These are phyloP conservation scores for Tyrannus savana DNA, from an alignment of 2,113 vertebrate genomes.

Conservation along the genomic window DNA sequence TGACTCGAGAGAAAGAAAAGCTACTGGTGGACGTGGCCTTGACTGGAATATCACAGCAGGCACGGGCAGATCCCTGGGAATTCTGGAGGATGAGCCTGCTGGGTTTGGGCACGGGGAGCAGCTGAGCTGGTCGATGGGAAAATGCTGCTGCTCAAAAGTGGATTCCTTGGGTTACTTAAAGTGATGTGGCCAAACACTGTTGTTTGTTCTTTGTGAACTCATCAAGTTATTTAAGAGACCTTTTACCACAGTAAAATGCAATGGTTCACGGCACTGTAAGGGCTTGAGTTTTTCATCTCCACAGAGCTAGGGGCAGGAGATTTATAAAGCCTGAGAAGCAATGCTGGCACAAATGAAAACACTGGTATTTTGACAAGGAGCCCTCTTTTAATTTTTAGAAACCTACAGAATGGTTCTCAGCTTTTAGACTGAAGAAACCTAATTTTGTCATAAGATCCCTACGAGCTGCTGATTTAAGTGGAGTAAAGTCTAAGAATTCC, in stretches of 20 bases:
- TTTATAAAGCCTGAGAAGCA: not conserved
- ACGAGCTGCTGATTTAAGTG: not conserved
- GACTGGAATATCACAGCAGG: not conserved
- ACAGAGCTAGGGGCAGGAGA: not conserved
- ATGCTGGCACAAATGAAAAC: not conserved
- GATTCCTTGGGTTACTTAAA: not conserved
- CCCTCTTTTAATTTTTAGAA: not conserved
- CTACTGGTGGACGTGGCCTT: not conserved
- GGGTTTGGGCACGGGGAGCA: not conserved
- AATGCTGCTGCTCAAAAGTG: not conserved
- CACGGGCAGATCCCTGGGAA: not conserved
- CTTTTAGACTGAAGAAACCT: not conserved
- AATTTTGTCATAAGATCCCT: not conserved
- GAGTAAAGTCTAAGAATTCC: not conserved
- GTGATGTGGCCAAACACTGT: not conserved
- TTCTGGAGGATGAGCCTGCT: not conserved
- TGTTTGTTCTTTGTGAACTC: not conserved
- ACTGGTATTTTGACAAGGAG: not conserved
- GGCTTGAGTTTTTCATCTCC: not conserved
- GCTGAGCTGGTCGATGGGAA: constrained; percentile 26
- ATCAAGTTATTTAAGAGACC: not conserved
- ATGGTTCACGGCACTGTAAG: not conserved
- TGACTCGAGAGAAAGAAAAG: constrained; percentile 45
- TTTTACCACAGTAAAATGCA: not conserved
- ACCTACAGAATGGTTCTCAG: not conserved